Evolutionary conservation across 2,888 invertebrate genomes (phyloP), one percentile per base, ranked within the genome.

Genomic region (Drosophila macrospina): DNA sequence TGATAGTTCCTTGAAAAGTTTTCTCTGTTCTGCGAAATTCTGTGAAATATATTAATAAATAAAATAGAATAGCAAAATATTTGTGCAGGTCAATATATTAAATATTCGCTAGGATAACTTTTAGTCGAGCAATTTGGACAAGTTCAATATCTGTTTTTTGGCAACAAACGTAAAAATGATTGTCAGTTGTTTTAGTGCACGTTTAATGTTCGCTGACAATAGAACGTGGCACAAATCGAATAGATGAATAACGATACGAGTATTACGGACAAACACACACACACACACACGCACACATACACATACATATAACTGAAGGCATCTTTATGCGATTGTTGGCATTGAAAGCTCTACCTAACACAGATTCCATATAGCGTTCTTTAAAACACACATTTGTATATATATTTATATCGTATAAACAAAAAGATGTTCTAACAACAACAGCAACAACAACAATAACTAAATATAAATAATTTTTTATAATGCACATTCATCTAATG

Each of bases 401-500:
- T 30, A 47, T 24, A 20, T 44, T 8, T 30, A 47, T 42, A 42
- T 55, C 36, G 51, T 39, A 73, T 60, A 51, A 41, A 65, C 54
- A 65, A 60, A 63, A 47, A 54, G 34, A 52, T 69, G 59, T 51
- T 50, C 45, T 20, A 37, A 36, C 1, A 20, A 20, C 20, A 20
- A 20, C 20, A 20, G 20, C 20, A 20, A 20, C 20, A 20, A 20
- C 20, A 69, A 59, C 44, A 69, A 63, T 36, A 75, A 70, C 63
- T 71, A 69, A 81, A 74, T 78, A 72, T 71, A 77, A 81, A 79
- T 79, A 74, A 69, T 84, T 83, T 84, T 84, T 78, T 76, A 74
- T 76, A 82, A 71, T 82, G 67, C 71, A 73, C 69, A 73, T 69
- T 62, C 76, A 82, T 62, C 48, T 57, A 41, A 47, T 30, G 64